These are phyloP conservation scores for Drosophila buzzatii DNA, from an alignment of 2,888 invertebrate genomes.

Conservation along the genomic window DNA sequence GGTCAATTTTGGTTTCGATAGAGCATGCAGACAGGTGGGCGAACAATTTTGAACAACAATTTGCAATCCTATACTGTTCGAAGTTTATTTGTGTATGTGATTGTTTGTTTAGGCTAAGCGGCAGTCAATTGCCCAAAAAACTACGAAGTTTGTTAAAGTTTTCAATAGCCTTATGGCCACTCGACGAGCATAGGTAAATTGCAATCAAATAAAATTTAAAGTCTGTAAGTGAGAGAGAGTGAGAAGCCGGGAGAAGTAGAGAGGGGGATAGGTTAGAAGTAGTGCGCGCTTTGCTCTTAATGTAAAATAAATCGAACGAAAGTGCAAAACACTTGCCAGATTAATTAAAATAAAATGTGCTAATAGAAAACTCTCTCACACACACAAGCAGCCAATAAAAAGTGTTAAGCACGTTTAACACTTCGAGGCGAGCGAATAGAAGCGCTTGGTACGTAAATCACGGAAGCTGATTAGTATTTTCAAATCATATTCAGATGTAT, in stretches of 20 bases:
- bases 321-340: slow-evolving; percentile 64
- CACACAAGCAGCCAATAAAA: slow-evolving; percentile 9
- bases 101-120: slow-evolving; percentile 11
- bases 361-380: slow-evolving; percentile 47
- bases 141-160: slow-evolving; percentile 49
- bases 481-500: too few relatives aligned
- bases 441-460: not conserved
- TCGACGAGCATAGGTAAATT: slow-evolving; percentile 29
- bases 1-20: slow-evolving; percentile 12
- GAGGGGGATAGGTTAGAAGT: not conserved
- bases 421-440: slow-evolving; percentile 2
- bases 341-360: slow-evolving; percentile 71
- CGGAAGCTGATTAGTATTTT: not conserved
- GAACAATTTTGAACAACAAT: slow-evolving; percentile 51
- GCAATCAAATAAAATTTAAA: slow-evolving; percentile 3
- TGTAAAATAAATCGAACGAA: slow-evolving; percentile 62
- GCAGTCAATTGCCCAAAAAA: slow-evolving; percentile 52
- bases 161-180: slow-evolving; percentile 42
- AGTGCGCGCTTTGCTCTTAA: slow-evolving; percentile 31
- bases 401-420: slow-evolving; percentile 7
- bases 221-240: not conserved
- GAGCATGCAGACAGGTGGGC: slow-evolving; percentile 22
- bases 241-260: not conserved
- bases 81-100: slow-evolving; percentile 11
- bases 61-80: slow-evolving; percentile 29